Evolutionary conservation across 2,888 invertebrate species (phyloP), one percentile per base, ranked within the genome.

Genomic region (Drosophila sordidula): DNA sequence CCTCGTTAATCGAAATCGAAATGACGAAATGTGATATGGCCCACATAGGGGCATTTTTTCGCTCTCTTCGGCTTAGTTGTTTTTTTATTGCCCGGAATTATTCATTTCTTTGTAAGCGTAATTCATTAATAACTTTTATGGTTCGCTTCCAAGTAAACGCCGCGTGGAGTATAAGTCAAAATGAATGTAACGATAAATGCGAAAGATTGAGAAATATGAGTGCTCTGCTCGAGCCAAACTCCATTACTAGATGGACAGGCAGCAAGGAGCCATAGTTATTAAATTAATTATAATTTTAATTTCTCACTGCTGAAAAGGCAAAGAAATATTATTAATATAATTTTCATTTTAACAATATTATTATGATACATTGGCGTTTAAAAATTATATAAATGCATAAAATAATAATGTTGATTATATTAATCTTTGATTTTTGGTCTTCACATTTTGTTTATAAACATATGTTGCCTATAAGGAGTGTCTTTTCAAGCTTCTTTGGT

Each of bases 111-210:
- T 88, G 84, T 75, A 45, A 70, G 63, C 56, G 72, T 58, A 56
- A 71, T 77, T 84, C 82, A 89, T 85, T 89, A 74, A 84, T 83
- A 80, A 86, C 64, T 80, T 73, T 69, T 73, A 75, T 80, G 66
- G 67, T 54, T 29, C 41, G 22, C 55, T 62, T 66, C 69, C 61
- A 57, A 59, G 50, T n/a, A 36, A 45, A 32, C 69, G 11, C 78
- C 39, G 65, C 74, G n/a, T 44, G 78, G 34, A 41, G 47, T 18
- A 36, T 50, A 80, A 80, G 79, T 83, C 84, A 84, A 62, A 44
- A 26, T 11, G 59, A 41, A 67, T 46, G 25, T 36, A 18, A 34
- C 32, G 32, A 52, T 46, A 64, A 51, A 64, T 63, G 16, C 16
- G 16, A 12, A 50, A 38, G 16, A 59, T 16, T 54, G 18, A 11